Conservation (phyloP, 2,888 invertebrate genomes). For the Mythimna vitellina region DNA sequence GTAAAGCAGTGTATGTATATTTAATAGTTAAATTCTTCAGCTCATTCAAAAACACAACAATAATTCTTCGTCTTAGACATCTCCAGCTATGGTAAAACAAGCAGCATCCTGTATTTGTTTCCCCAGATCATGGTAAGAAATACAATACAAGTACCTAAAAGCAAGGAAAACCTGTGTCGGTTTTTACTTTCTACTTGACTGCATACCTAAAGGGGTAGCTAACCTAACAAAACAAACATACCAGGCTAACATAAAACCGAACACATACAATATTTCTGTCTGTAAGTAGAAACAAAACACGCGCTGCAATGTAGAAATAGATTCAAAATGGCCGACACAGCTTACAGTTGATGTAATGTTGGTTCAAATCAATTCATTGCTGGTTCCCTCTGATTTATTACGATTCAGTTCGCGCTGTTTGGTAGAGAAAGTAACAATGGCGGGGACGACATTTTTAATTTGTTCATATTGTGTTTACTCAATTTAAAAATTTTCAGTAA, state of each 20-base stretch:
- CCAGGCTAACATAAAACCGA: constrained; percentile 43
- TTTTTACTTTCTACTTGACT: constrained; percentile 36
- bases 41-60: background rate
- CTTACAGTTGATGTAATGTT: constrained; percentile 73
- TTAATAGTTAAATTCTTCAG: background rate
- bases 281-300: constrained; percentile 56
- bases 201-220: constrained; percentile 29
- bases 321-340: constrained; percentile 67
- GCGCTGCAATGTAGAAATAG: constrained; percentile 65
- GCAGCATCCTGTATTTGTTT: constrained; percentile 12
- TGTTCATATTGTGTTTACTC: too few species aligned
- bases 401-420: constrained; percentile 34
- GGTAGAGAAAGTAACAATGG: constrained; percentile 2
- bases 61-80: background rate
- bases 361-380: constrained; percentile 76
- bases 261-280: constrained; percentile 59
- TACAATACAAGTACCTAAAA: constrained; percentile 12
- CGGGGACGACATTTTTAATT: too few species aligned
- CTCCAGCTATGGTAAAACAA: constrained; percentile 1
- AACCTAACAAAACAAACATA: constrained; percentile 38
- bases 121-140: constrained; percentile 18
- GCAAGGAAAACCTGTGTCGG: constrained; percentile 9
- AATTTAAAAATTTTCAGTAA: too few species aligned
- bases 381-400: constrained; percentile 68
- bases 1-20: too few species aligned